These are phyloP conservation scores for Campylomormyrus numenius DNA, from an alignment of 2,113 vertebrate species.

Conservation along the genomic window DNA sequence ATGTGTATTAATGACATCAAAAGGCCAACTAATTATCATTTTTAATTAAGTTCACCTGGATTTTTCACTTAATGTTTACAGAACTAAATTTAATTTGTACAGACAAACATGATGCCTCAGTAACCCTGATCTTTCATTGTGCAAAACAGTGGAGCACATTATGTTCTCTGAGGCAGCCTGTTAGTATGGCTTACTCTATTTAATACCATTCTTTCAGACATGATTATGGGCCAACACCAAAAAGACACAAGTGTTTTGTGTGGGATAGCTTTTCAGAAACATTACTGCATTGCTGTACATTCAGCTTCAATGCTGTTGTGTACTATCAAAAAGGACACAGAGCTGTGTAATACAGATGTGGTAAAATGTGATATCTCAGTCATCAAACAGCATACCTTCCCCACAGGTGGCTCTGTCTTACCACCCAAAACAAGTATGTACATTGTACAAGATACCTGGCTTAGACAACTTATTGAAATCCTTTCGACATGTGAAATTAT, in stretches of 20 bases:
- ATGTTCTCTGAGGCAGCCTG: not conserved
- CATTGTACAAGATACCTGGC: not conserved
- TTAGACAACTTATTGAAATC: not conserved
- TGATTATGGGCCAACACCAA: not conserved
- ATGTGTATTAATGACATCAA: not conserved
- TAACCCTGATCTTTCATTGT: not conserved
- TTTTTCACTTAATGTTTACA: not conserved
- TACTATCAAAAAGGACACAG: not conserved
- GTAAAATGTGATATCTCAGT: not conserved
- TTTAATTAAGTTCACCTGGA: not conserved
- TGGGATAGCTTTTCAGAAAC: not conserved
- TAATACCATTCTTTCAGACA: not conserved
- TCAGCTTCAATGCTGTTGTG: not conserved
- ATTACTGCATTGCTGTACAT: not conserved
- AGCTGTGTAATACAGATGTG: not conserved
- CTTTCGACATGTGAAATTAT: not conserved
- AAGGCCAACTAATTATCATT: not conserved
- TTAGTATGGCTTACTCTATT: not conserved
- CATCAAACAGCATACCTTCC: not conserved
- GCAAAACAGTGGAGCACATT: not conserved
- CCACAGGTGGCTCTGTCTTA: not conserved
- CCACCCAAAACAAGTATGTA: not conserved
- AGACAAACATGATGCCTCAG: not conserved
- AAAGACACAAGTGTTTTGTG: not conserved
- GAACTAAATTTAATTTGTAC: not conserved